Evolutionary conservation across 2,797 vertebrate species (phyloP), one percentile per base, ranked within the genome.

Genomic region (Lagorchestes hirsutus): DNA sequence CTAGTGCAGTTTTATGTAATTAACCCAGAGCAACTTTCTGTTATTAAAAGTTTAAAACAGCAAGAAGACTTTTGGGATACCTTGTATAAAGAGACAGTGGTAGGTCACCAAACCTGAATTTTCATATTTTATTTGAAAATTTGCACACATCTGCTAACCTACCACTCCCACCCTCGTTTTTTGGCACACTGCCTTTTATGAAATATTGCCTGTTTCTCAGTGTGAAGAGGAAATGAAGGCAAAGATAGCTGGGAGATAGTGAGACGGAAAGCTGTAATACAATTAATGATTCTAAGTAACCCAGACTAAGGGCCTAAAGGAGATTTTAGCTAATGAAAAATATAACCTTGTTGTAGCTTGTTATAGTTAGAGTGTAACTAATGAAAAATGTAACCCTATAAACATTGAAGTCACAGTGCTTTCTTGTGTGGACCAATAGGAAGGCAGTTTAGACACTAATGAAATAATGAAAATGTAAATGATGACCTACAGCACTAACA

Each of bases 181-280:
- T 46, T 40, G 50, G 27, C 59, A 59, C 46, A 92, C 46, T 52
- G 40, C 67, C 91, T n/a, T 55, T 67, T 82, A 55, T 92, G 74
- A 95, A 58, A 92, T 92, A 92, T 62, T 90, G 91, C 92, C 34
- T 87, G 46, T 62, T 95, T 92, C 55, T 27, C 52, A 59, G 82
- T 52, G 90, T 54, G 50, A 31, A 67, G 52, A 55, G 58, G 57
- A 59, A 90, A 55, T 59, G 74, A 22, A 90, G 82, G 28, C 40
- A 91, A 54, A 54, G 54, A 54, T 6, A 29, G 90, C 29, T 91
- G 54, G 90, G 28, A 54, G 54, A 55, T 55, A 62, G 93, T 55
- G 24, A 92, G 31, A 57, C 16, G 58, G 92, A 55, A 54, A 56
- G 18, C 29, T 59, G 34, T 40, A 74, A 91, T 13, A 56, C 52